These are phyloP conservation scores for Crotalus viridis DNA, from an alignment of 2,113 vertebrate species.

Conservation along the genomic window DNA sequence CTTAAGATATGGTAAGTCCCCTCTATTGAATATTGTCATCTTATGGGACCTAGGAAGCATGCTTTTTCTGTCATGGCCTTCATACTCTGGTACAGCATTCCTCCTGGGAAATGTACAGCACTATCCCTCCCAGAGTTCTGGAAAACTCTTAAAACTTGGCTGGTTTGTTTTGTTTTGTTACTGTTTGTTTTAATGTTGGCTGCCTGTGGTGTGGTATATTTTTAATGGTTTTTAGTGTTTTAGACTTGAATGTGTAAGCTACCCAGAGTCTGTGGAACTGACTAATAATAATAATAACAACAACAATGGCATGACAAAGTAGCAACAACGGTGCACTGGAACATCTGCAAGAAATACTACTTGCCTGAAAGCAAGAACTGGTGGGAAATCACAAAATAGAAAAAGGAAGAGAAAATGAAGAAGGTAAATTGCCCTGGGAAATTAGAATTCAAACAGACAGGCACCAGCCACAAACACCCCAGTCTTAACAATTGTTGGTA, in stretches of 20 bases:
- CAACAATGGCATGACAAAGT: not conserved
- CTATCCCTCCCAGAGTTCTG: too few species aligned
- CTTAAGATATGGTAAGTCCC: too few species aligned
- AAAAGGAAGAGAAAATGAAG: not conserved
- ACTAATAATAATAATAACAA: not conserved
- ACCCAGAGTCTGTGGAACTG: not conserved
- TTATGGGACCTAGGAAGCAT: too few species aligned
- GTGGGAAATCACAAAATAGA: not conserved
- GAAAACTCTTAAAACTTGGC: too few species aligned
- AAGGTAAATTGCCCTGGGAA: not conserved
- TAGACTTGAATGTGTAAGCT: not conserved
- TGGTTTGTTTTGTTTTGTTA: not conserved
- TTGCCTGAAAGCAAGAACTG: not conserved
- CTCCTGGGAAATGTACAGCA: too few species aligned
- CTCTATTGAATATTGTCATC: too few species aligned
- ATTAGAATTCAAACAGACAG: not conserved
- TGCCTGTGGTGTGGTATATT: not conserved
- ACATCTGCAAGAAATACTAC: not conserved
- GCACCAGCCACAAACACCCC: not conserved
- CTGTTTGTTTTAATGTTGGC: not conserved
- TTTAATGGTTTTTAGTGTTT: not conserved
- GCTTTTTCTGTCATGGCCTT: too few species aligned
- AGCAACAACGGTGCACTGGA: not conserved
- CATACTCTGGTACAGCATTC: too few species aligned
- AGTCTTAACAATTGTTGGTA: not conserved